phyloP scores from a whole-genome alignment of 2,797 vertebrate genomes.

The Prionace glauca region DNA sequence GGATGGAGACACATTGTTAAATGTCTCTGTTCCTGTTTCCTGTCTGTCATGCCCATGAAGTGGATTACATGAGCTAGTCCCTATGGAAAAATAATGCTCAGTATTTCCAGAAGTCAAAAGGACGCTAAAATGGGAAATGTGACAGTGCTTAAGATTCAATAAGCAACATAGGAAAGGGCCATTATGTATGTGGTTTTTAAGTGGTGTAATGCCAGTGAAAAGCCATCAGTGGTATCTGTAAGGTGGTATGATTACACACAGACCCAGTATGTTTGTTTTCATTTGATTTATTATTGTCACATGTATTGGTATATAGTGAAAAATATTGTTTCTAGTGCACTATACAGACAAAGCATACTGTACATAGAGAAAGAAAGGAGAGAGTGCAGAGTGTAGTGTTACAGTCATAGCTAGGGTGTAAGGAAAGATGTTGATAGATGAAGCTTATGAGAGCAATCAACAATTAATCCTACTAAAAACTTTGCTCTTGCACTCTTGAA shows the following conservation, averaged over 20 bases:
- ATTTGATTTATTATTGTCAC: too few relatives aligned
- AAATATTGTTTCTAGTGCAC: too few relatives aligned
- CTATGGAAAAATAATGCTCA: background rate
- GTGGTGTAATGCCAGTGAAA: background rate
- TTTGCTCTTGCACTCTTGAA: background rate
- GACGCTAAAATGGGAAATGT: background rate
- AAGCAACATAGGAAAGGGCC: background rate
- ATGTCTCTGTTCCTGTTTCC: background rate
- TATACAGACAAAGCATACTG: too few relatives aligned
- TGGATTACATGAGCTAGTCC: background rate
- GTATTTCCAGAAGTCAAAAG: background rate
- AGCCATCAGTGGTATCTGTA: background rate
- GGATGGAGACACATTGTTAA: background rate
- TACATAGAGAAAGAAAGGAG: too few relatives aligned
- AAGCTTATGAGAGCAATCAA: background rate
- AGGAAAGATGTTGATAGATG: background rate
- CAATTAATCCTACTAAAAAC: background rate
- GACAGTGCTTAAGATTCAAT: background rate
- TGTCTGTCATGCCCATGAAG: background rate
- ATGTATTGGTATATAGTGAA: too few relatives aligned
- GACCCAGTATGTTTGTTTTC: too few relatives aligned
- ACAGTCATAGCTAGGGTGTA: too few relatives aligned
- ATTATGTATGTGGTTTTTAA: background rate
- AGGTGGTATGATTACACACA: background rate
- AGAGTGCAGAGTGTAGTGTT: too few relatives aligned